A percentile compares a stretch with the other conserved stretches of the same genome.
Conservation (phyloP, 2,888 invertebrate species). For the Oxycera nigricornis region DNA sequence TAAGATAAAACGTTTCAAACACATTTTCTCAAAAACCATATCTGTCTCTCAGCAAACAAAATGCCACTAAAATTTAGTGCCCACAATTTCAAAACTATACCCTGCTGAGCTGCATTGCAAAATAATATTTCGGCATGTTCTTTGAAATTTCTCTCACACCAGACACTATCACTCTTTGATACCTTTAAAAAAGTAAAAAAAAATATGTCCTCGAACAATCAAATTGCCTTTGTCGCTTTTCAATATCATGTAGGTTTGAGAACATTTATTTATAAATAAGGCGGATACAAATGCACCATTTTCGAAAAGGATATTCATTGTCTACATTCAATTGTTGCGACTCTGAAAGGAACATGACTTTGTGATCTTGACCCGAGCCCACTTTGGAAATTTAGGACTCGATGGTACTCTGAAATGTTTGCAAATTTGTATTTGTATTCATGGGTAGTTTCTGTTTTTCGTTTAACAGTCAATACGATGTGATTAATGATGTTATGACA, state of each 20-base stretch:
- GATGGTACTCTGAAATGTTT: conserved; percentile 8
- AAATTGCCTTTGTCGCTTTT: background rate
- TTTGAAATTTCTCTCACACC: too few relatives aligned
- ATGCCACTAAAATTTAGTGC: too few relatives aligned
- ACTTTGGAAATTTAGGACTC: background rate
- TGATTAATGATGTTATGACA: conserved; percentile 28
- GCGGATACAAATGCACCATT: background rate
- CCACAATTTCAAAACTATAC: too few relatives aligned
- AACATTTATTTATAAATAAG: background rate
- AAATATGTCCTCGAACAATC: background rate
- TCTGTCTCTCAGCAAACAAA: too few relatives aligned
- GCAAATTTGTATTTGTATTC: background rate
- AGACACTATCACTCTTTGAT: too few relatives aligned
- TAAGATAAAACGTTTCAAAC: too few relatives aligned
- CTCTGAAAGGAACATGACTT: conserved; percentile 22
- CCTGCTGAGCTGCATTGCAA: too few relatives aligned
- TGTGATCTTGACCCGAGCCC: background rate
- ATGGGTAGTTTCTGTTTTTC: too few relatives aligned
- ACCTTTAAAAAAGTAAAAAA: background rate
- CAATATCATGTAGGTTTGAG: background rate
- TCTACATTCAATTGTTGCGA: background rate
- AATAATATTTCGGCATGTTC: too few relatives aligned
- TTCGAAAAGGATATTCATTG: background rate
- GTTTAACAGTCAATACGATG: too few relatives aligned
- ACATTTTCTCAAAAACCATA: too few relatives aligned